Conservation (phyloP, 2,797 vertebrate species). For the Sebastes baramenuke region DNA sequence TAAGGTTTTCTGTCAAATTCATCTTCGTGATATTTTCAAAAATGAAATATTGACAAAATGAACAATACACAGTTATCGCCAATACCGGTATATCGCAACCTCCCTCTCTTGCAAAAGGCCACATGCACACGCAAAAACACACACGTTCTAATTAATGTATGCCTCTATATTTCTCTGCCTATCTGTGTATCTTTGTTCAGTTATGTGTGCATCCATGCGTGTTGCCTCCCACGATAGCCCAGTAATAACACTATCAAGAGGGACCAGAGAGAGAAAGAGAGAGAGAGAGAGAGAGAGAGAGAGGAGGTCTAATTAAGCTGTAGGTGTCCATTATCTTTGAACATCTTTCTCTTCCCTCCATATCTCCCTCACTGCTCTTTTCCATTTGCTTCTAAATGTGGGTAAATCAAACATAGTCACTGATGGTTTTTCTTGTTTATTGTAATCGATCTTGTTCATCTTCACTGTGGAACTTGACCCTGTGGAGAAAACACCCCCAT, state of each 20-base stretch:
- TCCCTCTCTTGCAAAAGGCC: background rate
- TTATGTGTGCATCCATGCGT: background rate
- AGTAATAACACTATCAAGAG: background rate
- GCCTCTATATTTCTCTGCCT: background rate
- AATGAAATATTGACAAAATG: too few species aligned
- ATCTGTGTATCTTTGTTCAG: background rate
- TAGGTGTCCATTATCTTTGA: constrained; percentile 5
- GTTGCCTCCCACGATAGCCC: background rate
- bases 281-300: background rate
- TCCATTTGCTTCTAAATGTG: background rate
- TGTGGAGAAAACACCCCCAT: background rate
- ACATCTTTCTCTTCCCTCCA: background rate
- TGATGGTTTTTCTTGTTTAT: background rate
- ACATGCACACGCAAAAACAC: background rate
- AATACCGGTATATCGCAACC: background rate
- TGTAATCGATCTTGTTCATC: background rate
- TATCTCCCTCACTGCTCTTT: background rate
- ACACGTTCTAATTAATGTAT: background rate
- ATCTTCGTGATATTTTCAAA: too few species aligned
- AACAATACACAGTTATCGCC: too few species aligned
- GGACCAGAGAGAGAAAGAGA: background rate
- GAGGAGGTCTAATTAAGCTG: background rate
- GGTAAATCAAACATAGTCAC: background rate
- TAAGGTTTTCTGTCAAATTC: too few species aligned
- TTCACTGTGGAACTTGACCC: background rate